Evolutionary conservation across 1,140 invertebrate species (phyloP), one percentile per base, ranked within the genome.

Genomic region (Drosophila bifasciata): DNA sequence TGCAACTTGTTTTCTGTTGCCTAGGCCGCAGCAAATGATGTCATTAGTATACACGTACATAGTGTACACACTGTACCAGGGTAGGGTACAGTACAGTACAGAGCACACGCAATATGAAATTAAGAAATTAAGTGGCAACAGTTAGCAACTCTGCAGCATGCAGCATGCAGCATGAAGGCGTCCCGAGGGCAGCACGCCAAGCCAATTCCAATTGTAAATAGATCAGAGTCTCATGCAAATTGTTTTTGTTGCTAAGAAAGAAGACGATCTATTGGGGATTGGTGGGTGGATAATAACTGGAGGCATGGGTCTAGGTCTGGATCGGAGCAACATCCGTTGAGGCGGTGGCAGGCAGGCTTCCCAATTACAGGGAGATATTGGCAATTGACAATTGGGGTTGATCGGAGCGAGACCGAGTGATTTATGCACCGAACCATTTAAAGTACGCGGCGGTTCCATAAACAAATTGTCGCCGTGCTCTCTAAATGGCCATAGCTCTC

Each of bases 391-490:
- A 80, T 85, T 64, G 52, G 53, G 52, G 51, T 69, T 74, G 59
- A 74, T 74, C 69, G 53, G 62, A 69, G 51, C 39, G 55, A 76
- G 70, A 78, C 70, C 61, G 78, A 71, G 76, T 86, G 83, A 86
- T 86, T 86, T 86, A 86, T 86, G 83, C 78, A 69, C 66, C 79
- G 59, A 58, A 48, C 83, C 83, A 88, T 88, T 88, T 88, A 81
- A 78, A 86, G 83, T 86, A 62, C 70, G 60, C 55, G 83, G 78
- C 83, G 83, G 83, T 78, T 78, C 83, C 83, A 88, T 89, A 89
- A 88, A 88, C 83, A 88, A 88, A 88, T 88, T 88, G 83, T 88
- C 83, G 79, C 84, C 83, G 61, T 51, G 62, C 71, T 76, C 83
- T 88, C 74, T 89, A 88, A 88, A 88, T 89, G 83, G 83, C 67